Conservation (phyloP, 2,888 invertebrate species). For the Pristionchus japonicus region DNA sequence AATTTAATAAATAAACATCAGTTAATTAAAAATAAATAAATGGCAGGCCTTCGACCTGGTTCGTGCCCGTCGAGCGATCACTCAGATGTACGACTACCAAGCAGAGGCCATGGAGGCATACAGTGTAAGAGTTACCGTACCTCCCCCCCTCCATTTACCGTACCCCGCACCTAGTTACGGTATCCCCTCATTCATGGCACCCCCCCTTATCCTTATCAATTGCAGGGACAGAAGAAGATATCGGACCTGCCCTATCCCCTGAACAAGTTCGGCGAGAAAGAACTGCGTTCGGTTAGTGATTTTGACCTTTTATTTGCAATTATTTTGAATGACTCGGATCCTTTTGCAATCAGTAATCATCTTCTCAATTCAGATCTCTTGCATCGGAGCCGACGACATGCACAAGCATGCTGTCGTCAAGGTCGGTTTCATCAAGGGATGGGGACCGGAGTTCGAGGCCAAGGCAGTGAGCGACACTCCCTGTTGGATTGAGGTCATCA, state of each 20-base stretch:
- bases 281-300: not conserved
- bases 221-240: not conserved
- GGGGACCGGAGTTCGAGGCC: conserved; percentile 98
- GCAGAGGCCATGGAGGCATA: not conserved
- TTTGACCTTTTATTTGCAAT: not conserved
- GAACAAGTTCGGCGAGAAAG: not conserved
- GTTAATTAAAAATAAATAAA: too few relatives aligned
- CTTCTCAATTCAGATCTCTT: conserved; percentile 50
- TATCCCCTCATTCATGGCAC: not conserved
- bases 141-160: not conserved
- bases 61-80: not conserved
- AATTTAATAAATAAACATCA: too few relatives aligned
- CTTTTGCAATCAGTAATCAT: too few relatives aligned
- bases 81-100: conserved; percentile 23
- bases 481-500: conserved; percentile 94
- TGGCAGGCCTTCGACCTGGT: conserved; percentile 8
- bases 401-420: conserved; percentile 99
- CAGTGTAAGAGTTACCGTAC: not conserved
- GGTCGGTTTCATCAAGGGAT: conserved; percentile 98
- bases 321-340: not conserved
- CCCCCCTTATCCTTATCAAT: not conserved
- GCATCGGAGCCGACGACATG: conserved; percentile 86
- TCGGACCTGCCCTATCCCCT: not conserved
- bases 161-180: not conserved
- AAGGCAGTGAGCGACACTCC: conserved; percentile 92